Conservation (phyloP, 2,888 invertebrate genomes). For the Elysia crispata region DNA sequence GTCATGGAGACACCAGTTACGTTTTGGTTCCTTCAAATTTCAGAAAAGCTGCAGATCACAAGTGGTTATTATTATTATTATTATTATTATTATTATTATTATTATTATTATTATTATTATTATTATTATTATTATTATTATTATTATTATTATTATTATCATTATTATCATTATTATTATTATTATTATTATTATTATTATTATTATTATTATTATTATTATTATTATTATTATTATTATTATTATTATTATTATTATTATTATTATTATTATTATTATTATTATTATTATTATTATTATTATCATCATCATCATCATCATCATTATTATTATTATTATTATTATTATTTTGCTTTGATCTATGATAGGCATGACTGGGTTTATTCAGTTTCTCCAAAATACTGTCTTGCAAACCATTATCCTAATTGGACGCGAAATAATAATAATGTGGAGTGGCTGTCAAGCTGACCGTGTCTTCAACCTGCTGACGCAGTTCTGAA, state of each 20-base stretch:
- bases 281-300: slow-evolving; percentile 42
- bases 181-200: slow-evolving; percentile 35
- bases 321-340: too few relatives aligned
- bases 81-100: background rate
- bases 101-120: slow-evolving; percentile 17
- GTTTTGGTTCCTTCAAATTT: too few relatives aligned
- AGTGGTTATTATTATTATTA: background rate
- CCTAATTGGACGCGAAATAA: too few relatives aligned
- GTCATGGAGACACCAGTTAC: too few relatives aligned
- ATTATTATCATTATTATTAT: slow-evolving; percentile 41
- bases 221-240: slow-evolving; percentile 44
- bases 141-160: slow-evolving; percentile 40
- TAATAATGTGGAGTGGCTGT: too few relatives aligned
- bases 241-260: slow-evolving; percentile 46
- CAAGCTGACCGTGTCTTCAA: too few relatives aligned
- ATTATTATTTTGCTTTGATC: too few relatives aligned
- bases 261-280: slow-evolving; percentile 48
- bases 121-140: slow-evolving; percentile 33
- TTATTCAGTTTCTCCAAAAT: too few relatives aligned
- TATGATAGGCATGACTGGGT: too few relatives aligned
- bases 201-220: slow-evolving; percentile 16
- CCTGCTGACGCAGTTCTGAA: too few relatives aligned
- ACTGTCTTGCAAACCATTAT: too few relatives aligned
- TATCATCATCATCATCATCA: background rate
- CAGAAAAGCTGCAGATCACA: background rate